Evolutionary conservation across 1,140 invertebrate genomes (phyloP), one percentile per base, ranked within the genome.

Genomic region (Acromyrmex heyeri): DNA sequence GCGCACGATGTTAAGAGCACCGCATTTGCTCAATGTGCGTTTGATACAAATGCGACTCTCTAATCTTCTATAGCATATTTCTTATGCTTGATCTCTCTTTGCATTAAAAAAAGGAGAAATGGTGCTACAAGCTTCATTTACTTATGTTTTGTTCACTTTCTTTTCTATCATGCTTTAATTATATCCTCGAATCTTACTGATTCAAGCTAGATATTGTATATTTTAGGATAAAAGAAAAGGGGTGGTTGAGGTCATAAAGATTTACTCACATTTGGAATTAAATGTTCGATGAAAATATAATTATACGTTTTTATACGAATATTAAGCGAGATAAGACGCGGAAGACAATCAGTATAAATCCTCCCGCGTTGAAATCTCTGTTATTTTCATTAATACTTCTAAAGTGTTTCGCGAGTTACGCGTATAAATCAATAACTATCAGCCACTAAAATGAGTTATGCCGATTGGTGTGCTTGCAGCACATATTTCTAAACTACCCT

Each of bases 401-500:
- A 2, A 44, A 57, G 12, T 83, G 44, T 83, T 62, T 55, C 69
- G 50, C 44, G 67, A 57, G 67, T 86, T 83, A 83, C 21, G 30
- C 59, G 48, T 83, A 30, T 75, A 86, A 86, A 86, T 86, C 78
- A 86, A 83, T 86, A 86, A 81, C 65, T 38, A 78, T 85, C 48
- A 67, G 48, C 59, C 57, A 77, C 59, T 78, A 67, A 24, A 48
- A 78, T 78, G 75, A 85, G 61, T 85, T 85, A 85, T 48, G 61
- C 75, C 48, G 73, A 82, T 82, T 82, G 67, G 48, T 5, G 10
- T 44, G 64, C 16, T 44, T 44, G 50, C 24, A 59, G 53, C 67
- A 44, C 34, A 24, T 53, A 53, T 48, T 82, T 24, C 3, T 72
- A 70, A 59, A 61, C 34, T 72, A 81, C 14, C n/a, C 24, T 18